Evolutionary conservation across 2,888 invertebrate genomes (phyloP).

Genomic region (Plemyria rubiginata): DNA sequence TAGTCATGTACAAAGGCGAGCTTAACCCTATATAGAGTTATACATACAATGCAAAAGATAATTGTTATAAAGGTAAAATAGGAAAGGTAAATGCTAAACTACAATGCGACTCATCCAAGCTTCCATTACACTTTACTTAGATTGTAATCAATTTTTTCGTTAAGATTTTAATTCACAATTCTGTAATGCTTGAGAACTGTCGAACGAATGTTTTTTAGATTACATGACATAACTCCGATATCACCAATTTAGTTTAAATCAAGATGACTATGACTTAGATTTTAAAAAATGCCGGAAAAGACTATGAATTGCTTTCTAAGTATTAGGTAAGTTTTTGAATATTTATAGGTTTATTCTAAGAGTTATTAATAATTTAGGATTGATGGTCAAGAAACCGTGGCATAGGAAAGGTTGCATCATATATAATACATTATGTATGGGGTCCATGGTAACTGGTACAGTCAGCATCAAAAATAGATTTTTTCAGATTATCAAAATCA

Average conservation of each 20-base stretch:
- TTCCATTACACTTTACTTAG: constrained; percentile 19
- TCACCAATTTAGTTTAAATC: neutral
- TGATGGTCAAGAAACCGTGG: constrained; percentile 29
- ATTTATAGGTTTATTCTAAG: constrained; percentile 23
- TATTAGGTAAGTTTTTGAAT: constrained; percentile 26
- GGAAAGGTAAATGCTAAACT: constrained; percentile 11
- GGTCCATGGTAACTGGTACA: neutral
- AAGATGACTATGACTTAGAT: neutral
- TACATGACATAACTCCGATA: constrained; percentile 1
- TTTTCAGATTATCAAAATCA: too few species aligned
- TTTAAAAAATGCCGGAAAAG: constrained; percentile 11
- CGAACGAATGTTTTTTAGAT: constrained; percentile 1
- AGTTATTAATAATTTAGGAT: constrained; percentile 31
- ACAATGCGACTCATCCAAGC: constrained; percentile 17
- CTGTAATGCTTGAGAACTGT: constrained; percentile 11
- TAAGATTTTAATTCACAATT: constrained; percentile 14
- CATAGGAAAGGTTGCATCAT: constrained; percentile 36
- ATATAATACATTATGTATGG: constrained; percentile 19
- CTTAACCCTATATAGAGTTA: too few species aligned
- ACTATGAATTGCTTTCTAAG: constrained; percentile 23
- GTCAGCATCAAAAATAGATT: too few species aligned
- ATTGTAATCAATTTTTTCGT: constrained; percentile 30
- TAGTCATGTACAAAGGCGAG: too few species aligned
- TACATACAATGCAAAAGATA: too few species aligned
- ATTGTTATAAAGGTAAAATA: too few species aligned